Evolutionary conservation across 2,797 vertebrate genomes (phyloP).

Genomic region (Perodicticus potto): DNA sequence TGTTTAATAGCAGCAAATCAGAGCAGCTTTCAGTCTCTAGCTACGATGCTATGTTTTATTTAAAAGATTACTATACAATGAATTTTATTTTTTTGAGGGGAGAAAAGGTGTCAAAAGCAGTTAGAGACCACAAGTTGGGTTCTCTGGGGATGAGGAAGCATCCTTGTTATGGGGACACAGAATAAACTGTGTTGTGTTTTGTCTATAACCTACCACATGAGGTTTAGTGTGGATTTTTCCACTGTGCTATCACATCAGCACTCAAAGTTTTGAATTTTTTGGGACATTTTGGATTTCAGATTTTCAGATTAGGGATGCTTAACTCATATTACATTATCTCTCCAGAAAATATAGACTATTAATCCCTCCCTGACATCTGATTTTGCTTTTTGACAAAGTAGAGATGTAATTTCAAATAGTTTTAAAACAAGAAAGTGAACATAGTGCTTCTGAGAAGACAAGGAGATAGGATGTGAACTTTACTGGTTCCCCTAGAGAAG

Average conservation of each 20-base stretch:
- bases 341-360: background rate
- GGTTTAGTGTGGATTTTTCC: background rate
- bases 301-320: background rate
- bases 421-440: constrained; percentile 24
- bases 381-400: constrained; percentile 43
- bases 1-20: background rate
- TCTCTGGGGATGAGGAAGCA: background rate
- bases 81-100: background rate
- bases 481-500: background rate
- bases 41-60: background rate
- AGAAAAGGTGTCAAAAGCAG: background rate
- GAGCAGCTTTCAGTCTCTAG: background rate
- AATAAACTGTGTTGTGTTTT: background rate
- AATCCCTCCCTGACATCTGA: background rate
- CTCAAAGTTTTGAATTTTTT: background rate
- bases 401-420: constrained; percentile 18
- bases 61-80: background rate
- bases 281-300: background rate
- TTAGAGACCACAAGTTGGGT: background rate
- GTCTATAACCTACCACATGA: background rate
- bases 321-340: background rate
- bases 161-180: no score
- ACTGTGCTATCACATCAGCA: no score
- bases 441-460: background rate
- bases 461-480: background rate